These are phyloP conservation scores for Sesia bembeciformis DNA, from an alignment of 2,888 invertebrate genomes.

Conservation along the genomic window DNA sequence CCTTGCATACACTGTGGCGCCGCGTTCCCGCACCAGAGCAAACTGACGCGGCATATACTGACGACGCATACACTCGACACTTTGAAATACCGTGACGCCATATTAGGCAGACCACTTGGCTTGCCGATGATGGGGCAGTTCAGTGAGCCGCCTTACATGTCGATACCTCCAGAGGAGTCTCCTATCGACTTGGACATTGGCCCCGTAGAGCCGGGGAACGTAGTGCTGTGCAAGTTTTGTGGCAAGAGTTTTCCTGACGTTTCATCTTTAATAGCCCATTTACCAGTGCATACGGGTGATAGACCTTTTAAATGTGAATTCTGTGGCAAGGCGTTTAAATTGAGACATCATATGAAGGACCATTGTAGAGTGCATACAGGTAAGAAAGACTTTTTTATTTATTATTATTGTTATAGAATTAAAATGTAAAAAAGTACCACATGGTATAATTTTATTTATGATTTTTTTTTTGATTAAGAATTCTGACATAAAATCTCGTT, in stretches of 20 bases:
- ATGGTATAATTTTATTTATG: too few species aligned
- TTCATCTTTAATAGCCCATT: constrained; percentile 88
- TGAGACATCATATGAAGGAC: constrained; percentile 95
- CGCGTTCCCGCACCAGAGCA: constrained; percentile 91
- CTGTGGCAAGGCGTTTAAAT: constrained; percentile 94
- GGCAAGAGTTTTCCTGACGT: constrained; percentile 95
- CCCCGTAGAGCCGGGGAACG: constrained; percentile 80
- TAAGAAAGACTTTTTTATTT: constrained; percentile 34
- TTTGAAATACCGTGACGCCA: constrained; percentile 87
- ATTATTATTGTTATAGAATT: not conserved
- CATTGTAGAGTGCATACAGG: constrained; percentile 94
- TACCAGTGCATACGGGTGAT: constrained; percentile 92
- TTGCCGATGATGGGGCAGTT: constrained; percentile 62
- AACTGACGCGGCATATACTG: constrained; percentile 90
- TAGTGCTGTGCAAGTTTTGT: constrained; percentile 93
- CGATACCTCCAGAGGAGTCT: constrained; percentile 73
- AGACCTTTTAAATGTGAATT: constrained; percentile 95
- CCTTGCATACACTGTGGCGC: constrained; percentile 93
- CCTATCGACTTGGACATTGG: constrained; percentile 74
- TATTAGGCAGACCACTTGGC: constrained; percentile 52
- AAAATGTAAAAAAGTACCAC: not conserved
- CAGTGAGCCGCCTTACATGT: constrained; percentile 61
- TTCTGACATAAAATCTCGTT: too few species aligned
- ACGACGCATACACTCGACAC: constrained; percentile 92
- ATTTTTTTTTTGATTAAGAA: too few species aligned